phyloP scores from a whole-genome alignment of 2,797 vertebrate species.

The Sus cebifrons region DNA sequence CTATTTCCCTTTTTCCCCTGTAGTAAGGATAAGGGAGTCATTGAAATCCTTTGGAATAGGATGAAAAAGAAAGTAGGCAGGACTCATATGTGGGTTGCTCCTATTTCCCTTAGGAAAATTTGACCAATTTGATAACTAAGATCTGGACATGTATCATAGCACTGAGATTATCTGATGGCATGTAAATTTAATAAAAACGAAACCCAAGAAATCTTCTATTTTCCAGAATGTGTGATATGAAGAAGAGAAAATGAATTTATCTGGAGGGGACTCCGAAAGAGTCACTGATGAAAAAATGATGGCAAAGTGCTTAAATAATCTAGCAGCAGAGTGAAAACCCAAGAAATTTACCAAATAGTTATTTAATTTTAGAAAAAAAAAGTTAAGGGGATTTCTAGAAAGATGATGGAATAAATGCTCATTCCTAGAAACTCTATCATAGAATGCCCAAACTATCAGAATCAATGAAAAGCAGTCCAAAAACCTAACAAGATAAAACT shows the following conservation, averaged over 20 bases:
- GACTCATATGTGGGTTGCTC: not conserved
- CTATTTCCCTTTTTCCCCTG: not conserved
- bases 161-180: constrained; percentile 23
- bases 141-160: not conserved
- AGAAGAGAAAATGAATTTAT: not conserved
- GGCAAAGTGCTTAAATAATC: not conserved
- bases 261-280: not conserved
- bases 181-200: constrained; percentile 58
- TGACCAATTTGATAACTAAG: constrained; percentile 28
- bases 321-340: not conserved
- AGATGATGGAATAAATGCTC: not conserved
- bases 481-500: constrained; percentile 30
- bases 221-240: constrained; percentile 12
- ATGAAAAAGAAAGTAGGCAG: constrained; percentile 15
- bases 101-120: constrained; percentile 50
- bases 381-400: not conserved
- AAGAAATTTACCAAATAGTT: constrained; percentile 5
- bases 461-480: not conserved
- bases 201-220: constrained; percentile 18
- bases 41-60: not conserved
- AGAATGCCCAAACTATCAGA: not conserved
- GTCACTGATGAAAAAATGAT: not conserved
- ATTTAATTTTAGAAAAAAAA: not conserved
- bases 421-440: not conserved
- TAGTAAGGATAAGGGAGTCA: not conserved